Conservation (phyloP, 2,888 invertebrate species). For the Microplitis manilae region DNA sequence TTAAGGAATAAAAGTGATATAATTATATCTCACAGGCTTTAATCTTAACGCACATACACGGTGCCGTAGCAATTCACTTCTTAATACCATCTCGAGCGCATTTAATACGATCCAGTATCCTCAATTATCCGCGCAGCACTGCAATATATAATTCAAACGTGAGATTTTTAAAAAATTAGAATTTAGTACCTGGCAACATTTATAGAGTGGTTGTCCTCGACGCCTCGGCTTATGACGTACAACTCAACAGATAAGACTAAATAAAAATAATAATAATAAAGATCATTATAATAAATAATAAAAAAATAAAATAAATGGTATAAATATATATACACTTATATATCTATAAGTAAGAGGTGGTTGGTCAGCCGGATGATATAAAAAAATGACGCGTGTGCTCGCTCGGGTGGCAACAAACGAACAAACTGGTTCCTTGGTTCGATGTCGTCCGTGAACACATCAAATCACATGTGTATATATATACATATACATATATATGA, state of each 20-base stretch:
- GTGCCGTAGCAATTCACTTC: not conserved
- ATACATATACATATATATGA: constrained; percentile 10
- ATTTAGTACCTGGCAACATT: constrained; percentile 34
- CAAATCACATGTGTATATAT: not conserved
- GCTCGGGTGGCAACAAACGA: constrained; percentile 42
- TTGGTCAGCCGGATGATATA: constrained; percentile 29
- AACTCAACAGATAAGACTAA: constrained; percentile 9
- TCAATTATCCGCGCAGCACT: not conserved
- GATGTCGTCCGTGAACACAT: constrained; percentile 27
- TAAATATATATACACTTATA: not conserved
- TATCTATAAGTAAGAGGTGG: constrained; percentile 22
- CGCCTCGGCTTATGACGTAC: constrained; percentile 37
- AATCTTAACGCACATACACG: not conserved
- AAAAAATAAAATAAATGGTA: not conserved
- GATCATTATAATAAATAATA: constrained; percentile 9
- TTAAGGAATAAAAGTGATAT: not conserved
- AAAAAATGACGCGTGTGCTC: constrained; percentile 40
- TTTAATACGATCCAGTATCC: constrained; percentile 1
- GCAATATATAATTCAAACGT: constrained; percentile 9
- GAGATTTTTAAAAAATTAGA: constrained; percentile 22
- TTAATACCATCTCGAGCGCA: not conserved
- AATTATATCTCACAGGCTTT: not conserved
- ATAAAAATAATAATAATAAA: constrained; percentile 22
- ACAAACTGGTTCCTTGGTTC: constrained; percentile 43
- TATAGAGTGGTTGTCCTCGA: constrained; percentile 38